phyloP scores from a whole-genome alignment of 2,888 invertebrate species.

The Petrolisthes cinctipes region DNA sequence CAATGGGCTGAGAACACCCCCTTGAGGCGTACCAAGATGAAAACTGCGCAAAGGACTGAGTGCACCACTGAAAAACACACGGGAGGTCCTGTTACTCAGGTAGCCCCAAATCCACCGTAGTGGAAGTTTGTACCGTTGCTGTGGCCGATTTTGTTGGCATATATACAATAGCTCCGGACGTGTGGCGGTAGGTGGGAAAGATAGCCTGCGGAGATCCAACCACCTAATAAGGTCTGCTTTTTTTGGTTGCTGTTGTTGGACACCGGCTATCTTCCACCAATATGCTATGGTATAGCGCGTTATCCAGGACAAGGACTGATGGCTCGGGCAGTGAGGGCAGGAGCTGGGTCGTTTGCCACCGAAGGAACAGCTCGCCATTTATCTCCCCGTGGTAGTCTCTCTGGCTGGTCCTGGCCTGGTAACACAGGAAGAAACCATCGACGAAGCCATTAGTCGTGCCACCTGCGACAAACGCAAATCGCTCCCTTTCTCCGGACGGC shows the following conservation, averaged over 20 bases:
- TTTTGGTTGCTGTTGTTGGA: background rate
- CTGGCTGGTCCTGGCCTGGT: background rate
- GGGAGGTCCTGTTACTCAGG: too few species aligned
- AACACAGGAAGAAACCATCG: background rate
- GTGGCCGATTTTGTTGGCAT: background rate
- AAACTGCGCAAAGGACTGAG: too few species aligned
- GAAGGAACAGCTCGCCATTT: conserved; percentile 18
- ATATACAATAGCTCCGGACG: background rate
- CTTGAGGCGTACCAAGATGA: too few species aligned
- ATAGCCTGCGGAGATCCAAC: conserved; percentile 11
- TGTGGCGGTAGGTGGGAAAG: background rate
- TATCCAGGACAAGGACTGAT: background rate
- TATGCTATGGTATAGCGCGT: background rate
- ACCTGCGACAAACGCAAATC: conserved; percentile 8
- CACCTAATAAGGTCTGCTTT: background rate
- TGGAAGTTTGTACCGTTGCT: background rate
- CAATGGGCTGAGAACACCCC: too few species aligned
- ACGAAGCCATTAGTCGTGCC: conserved; percentile 15
- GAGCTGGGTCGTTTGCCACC: background rate
- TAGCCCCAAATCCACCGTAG: too few species aligned
- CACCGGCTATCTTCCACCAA: background rate
- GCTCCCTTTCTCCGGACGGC: conserved; percentile 1
- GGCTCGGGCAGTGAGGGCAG: conserved; percentile 7
- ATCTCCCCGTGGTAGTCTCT: conserved; percentile 18
- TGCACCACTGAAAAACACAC: too few species aligned